phyloP scores from a whole-genome alignment of 2,113 vertebrate species.

The Actenoides lindsayi region DNA sequence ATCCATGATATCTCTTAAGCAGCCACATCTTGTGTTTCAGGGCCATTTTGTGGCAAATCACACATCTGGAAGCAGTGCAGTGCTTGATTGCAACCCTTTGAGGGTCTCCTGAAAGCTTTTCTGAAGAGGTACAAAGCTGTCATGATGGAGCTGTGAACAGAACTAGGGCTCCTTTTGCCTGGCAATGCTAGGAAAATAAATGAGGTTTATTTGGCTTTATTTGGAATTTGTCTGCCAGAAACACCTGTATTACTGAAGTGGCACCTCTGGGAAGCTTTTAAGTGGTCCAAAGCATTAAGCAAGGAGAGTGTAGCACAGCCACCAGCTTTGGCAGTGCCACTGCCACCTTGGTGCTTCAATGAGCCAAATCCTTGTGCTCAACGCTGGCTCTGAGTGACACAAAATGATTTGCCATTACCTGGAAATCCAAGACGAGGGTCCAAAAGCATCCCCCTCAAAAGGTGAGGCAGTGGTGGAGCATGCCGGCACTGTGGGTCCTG shows the following conservation, averaged over 20 bases:
- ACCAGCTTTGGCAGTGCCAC: background rate
- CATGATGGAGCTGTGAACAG: accelerated
- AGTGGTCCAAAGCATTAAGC: background rate
- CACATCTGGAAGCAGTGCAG: too few species aligned
- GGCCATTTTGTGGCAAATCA: background rate
- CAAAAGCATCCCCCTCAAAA: background rate
- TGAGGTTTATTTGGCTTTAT: background rate
- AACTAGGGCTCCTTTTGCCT: background rate
- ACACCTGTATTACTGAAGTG: too few species aligned
- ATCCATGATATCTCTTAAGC: background rate
- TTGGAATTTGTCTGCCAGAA: background rate
- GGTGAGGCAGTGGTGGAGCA: background rate
- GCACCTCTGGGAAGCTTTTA: background rate
- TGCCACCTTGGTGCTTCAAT: accelerated
- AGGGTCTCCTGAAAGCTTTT: background rate
- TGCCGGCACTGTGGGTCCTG: accelerated
- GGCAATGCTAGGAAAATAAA: too few species aligned
- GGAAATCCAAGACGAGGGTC: background rate
- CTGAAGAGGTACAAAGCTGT: background rate
- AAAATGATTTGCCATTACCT: background rate
- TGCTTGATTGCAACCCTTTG: background rate
- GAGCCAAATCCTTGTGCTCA: background rate
- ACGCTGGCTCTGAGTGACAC: background rate
- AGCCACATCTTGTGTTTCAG: background rate
- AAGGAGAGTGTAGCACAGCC: background rate